Evolutionary conservation across 2,113 vertebrate species (phyloP).

Genomic region (Neodontobutis hainanensis): DNA sequence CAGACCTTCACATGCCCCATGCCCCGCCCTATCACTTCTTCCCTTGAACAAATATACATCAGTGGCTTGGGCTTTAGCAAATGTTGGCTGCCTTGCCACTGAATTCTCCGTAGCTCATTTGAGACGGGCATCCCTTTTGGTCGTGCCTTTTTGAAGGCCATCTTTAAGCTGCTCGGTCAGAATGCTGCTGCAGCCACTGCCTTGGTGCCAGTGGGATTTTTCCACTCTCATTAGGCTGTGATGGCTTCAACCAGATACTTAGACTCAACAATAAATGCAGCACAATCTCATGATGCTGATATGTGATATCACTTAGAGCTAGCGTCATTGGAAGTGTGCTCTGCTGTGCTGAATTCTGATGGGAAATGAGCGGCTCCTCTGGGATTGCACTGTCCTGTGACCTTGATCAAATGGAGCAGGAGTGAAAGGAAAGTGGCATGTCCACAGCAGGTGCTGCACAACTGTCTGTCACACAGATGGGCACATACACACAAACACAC

Average conservation of each 20-base stretch:
- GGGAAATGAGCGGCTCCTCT: conserved; percentile 42
- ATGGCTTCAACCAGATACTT: conserved; percentile 46
- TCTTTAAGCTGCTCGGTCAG: conserved; percentile 42
- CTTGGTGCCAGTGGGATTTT: conserved; percentile 62
- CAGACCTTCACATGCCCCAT: conserved; percentile 39
- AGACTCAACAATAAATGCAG: conserved; percentile 4
- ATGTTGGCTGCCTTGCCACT: conserved; percentile 63
- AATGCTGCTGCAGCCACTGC: conserved; percentile 43
- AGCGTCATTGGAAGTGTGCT: conserved; percentile 11
- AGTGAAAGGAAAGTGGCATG: conserved; percentile 40
- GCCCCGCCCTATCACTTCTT: conserved; percentile 23
- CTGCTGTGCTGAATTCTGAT: conserved; percentile 15
- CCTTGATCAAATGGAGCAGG: conserved; percentile 61
- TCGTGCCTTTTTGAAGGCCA: conserved; percentile 61
- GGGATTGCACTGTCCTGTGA: conserved; percentile 63
- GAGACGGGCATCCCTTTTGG: conserved; percentile 62
- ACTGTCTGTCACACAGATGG: conserved; percentile 64
- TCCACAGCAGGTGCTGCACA: conserved; percentile 65
- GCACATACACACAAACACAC: conserved; percentile 28
- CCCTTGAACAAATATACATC: conserved; percentile 70
- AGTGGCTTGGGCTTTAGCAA: conserved; percentile 58
- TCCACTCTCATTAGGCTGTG: conserved; percentile 65
- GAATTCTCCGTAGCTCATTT: conserved; percentile 63
- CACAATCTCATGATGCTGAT: not conserved
- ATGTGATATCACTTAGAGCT: not conserved